Evolutionary conservation across 2,888 invertebrate species (phyloP).

Genomic region (Drosophila meridiana): DNA sequence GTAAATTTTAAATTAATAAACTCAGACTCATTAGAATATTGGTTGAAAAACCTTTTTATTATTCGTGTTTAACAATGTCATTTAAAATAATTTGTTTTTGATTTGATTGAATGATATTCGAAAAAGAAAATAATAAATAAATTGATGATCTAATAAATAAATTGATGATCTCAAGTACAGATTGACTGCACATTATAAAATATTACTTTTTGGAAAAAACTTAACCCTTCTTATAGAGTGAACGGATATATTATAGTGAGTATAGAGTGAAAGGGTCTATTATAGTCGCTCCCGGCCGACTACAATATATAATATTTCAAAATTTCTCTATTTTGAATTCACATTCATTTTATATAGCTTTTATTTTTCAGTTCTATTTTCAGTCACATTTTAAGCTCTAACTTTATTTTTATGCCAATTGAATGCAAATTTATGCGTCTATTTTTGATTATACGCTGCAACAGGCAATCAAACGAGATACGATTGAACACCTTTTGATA

Average conservation of each 20-base stretch:
- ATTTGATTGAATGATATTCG: too few relatives aligned
- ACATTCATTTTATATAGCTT: not conserved
- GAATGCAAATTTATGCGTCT: not conserved
- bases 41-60: too few relatives aligned
- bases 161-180: too few relatives aligned
- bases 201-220: too few relatives aligned
- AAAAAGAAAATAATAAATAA: too few relatives aligned
- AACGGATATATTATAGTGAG: too few relatives aligned
- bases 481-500: constrained; percentile 26
- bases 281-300: not conserved
- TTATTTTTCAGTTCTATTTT: not conserved
- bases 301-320: not conserved
- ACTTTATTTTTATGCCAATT: not conserved
- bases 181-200: too few relatives aligned
- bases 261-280: not conserved
- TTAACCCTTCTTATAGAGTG: too few relatives aligned
- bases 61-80: too few relatives aligned
- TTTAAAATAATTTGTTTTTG: too few relatives aligned
- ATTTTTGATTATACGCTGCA: constrained; percentile 3
- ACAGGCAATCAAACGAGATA: constrained; percentile 22
- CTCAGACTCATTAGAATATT: too few relatives aligned
- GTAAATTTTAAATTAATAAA: not conserved
- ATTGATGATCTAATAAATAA: too few relatives aligned
- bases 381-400: not conserved
- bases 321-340: not conserved